Evolutionary conservation across 1,140 invertebrate genomes (phyloP).

Genomic region (Bemisia tabaci): DNA sequence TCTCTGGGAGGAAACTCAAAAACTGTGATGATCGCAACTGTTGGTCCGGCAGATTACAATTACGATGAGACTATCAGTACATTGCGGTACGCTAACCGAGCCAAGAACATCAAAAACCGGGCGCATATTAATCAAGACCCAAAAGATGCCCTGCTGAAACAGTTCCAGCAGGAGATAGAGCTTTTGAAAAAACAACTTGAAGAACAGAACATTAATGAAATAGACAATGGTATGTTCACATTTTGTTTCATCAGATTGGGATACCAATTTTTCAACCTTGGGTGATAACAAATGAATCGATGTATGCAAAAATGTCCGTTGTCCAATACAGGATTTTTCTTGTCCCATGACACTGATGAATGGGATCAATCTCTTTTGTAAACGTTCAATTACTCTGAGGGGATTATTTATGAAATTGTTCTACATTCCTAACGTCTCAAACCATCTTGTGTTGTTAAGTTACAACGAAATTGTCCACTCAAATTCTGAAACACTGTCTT

Average conservation of each 20-base stretch:
- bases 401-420: no score
- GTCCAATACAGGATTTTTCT: no score
- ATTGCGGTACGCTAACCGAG: slow-evolving; percentile 88
- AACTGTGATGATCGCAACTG: slow-evolving; percentile 92
- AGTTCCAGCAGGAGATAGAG: slow-evolving; percentile 95
- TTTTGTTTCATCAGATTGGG: neutral
- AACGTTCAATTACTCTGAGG: no score
- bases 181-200: slow-evolving; percentile 72
- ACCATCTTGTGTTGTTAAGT: no score
- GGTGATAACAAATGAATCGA: no score
- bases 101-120: slow-evolving; percentile 95
- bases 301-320: no score
- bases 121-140: slow-evolving; percentile 96
- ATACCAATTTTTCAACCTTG: slow-evolving; percentile 4
- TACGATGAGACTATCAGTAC: slow-evolving; percentile 97
- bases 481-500: no score
- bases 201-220: slow-evolving; percentile 23
- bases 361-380: no score
- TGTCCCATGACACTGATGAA: no score
- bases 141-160: slow-evolving; percentile 86
- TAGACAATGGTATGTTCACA: neutral
- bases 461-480: no score
- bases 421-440: no score
- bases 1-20: slow-evolving; percentile 93
- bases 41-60: slow-evolving; percentile 91